These are phyloP conservation scores for Leptobrachium leishanense DNA, from an alignment of 2,113 vertebrate species.

Conservation along the genomic window DNA sequence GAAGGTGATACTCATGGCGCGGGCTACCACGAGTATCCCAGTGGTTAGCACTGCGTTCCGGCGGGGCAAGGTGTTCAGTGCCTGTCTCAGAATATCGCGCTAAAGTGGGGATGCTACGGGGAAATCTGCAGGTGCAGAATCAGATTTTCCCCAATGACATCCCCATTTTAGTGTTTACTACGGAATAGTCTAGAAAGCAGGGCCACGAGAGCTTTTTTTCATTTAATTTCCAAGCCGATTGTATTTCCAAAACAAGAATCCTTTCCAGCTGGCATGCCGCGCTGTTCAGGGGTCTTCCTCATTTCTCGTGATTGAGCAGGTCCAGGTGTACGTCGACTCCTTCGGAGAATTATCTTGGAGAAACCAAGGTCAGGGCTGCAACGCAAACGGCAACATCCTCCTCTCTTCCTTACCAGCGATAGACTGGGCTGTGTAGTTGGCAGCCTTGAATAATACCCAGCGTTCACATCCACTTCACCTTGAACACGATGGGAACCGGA, in stretches of 20 bases:
- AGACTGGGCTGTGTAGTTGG: not conserved
- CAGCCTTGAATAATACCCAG: not conserved
- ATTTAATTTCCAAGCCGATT: no score
- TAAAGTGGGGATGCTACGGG: no score
- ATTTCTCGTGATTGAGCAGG: not conserved
- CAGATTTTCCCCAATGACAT: no score
- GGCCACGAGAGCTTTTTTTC: no score
- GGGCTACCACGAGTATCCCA: no score
- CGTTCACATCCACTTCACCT: not conserved
- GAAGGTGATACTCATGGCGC: no score
- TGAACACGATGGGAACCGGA: not conserved
- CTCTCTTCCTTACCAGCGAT: not conserved
- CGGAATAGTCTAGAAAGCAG: no score
- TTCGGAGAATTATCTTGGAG: not conserved
- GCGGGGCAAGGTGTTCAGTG: no score
- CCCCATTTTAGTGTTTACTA: no score
- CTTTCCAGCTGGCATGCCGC: not conserved
- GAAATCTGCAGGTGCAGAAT: no score
- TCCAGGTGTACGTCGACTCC: not conserved
- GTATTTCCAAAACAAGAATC: not conserved
- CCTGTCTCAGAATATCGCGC: no score
- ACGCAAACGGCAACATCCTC: not conserved
- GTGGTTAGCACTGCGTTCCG: no score
- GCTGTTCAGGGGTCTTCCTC: not conserved
- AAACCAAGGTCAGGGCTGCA: not conserved